A percentile compares a stretch with the other conserved stretches of the same genome.
Evolutionary conservation across 2,113 vertebrate genomes (phyloP).

Genomic region (Pangasianodon gigas): DNA sequence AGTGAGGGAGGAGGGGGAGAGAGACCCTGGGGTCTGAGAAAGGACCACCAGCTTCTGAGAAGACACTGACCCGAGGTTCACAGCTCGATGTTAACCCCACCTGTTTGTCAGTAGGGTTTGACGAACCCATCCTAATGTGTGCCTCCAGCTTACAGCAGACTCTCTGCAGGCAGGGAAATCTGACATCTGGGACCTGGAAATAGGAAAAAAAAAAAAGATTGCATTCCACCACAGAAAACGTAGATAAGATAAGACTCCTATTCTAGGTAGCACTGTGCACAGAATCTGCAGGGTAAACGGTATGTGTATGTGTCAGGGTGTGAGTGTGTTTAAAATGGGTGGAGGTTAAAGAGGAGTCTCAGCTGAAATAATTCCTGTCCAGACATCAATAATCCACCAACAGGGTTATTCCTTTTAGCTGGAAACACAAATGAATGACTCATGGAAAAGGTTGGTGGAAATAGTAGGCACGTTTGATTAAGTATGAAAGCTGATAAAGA

Average conservation of each 20-base stretch:
- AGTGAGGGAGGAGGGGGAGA: neutral
- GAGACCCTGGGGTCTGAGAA: conserved; percentile 2
- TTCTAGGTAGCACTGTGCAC: conserved; percentile 46
- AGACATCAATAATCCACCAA: conserved; percentile 3
- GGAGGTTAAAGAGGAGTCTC: neutral
- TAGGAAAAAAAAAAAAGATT: conserved; percentile 33
- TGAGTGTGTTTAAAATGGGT: conserved; percentile 32
- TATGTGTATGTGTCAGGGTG: conserved; percentile 17
- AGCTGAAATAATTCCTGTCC: conserved; percentile 6
- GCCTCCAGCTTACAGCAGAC: conserved; percentile 3
- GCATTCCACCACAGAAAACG: conserved; percentile 28
- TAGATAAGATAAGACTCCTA: conserved; percentile 50
- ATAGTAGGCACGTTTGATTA: conserved; percentile 1
- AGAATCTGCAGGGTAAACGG: conserved; percentile 28
- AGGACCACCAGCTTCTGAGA: conserved; percentile 25
- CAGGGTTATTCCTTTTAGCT: neutral
- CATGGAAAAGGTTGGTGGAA: conserved; percentile 32
- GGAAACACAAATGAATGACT: conserved; percentile 3
- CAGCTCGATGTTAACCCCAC: conserved; percentile 35
- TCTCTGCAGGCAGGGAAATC: conserved; percentile 14
- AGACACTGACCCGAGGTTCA: conserved; percentile 32
- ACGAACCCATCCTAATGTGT: neutral
- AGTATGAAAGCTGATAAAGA: conserved; percentile 10
- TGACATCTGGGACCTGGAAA: conserved; percentile 34
- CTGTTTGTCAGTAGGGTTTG: conserved; percentile 43